These are phyloP conservation scores for Nasonia longicornis DNA, from an alignment of 1,140 invertebrate species.

Conservation along the genomic window DNA sequence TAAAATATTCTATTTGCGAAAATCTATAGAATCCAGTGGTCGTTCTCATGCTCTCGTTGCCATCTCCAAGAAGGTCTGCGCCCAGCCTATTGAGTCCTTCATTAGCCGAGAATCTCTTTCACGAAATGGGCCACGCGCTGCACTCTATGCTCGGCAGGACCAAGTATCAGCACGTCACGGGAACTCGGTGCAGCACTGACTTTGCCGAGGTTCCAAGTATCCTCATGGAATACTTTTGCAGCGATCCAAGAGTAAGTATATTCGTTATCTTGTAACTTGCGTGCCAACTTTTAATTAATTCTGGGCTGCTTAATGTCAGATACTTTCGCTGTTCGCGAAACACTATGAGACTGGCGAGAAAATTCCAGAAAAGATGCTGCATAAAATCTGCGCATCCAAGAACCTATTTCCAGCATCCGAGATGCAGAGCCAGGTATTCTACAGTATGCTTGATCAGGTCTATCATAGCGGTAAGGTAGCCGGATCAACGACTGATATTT, in stretches of 20 bases:
- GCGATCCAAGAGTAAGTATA: conserved; percentile 81
- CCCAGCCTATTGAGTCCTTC: conserved; percentile 86
- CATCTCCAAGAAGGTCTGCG: conserved; percentile 77
- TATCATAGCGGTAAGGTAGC: conserved; percentile 80
- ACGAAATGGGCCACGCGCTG: conserved; percentile 99
- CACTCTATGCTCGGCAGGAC: conserved; percentile 98
- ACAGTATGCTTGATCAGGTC: conserved; percentile 82
- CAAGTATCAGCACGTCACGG: conserved; percentile 96
- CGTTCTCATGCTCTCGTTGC: conserved; percentile 92
- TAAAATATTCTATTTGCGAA: background rate
- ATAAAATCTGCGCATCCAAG: conserved; percentile 85
- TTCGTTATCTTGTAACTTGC: conserved; percentile 2
- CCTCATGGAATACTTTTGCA: conserved; percentile 98
- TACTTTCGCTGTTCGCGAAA: conserved; percentile 87
- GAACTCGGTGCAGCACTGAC: conserved; percentile 96
- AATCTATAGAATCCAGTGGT: conserved; percentile 86
- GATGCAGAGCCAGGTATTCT: conserved; percentile 88
- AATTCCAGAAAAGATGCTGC: conserved; percentile 82
- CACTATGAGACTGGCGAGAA: conserved; percentile 91
- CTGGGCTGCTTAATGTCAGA: conserved; percentile 65
- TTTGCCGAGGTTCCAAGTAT: conserved; percentile 98
- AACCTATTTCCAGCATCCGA: conserved; percentile 90
- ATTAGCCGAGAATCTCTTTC: conserved; percentile 96
- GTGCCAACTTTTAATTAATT: background rate
- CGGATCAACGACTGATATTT: conserved; percentile 81